Conservation (phyloP, 1,140 invertebrate species). For the Drosophila ananassae region DNA sequence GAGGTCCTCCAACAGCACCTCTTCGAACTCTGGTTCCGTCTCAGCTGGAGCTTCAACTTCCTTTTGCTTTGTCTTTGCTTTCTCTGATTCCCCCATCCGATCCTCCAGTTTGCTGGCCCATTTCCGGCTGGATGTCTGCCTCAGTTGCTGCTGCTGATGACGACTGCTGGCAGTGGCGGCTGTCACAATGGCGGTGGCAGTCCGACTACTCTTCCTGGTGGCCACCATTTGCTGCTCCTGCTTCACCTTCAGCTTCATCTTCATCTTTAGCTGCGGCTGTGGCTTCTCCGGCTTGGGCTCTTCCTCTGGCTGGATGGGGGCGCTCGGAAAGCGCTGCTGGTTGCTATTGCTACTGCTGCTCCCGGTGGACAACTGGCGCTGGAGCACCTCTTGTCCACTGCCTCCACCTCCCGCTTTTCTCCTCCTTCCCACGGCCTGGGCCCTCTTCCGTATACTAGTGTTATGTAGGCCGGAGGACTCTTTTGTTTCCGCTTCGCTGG, state of each 20-base stretch:
- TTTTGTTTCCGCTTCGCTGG: constrained; percentile 59
- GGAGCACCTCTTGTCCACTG: constrained; percentile 6
- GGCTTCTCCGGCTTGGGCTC: constrained; percentile 46
- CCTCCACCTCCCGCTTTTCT: constrained; percentile 37
- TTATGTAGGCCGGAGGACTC: constrained; percentile 11
- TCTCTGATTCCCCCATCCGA: constrained; percentile 76
- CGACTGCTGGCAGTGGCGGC: constrained; percentile 77
- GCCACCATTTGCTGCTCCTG: constrained; percentile 33
- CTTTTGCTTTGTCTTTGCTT: constrained; percentile 77
- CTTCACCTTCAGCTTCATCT: constrained; percentile 21
- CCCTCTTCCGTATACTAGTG: constrained; percentile 40
- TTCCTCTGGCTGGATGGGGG: constrained; percentile 83
- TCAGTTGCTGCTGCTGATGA: constrained; percentile 59
- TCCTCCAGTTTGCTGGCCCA: constrained; percentile 71
- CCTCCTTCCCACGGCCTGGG: constrained; percentile 53
- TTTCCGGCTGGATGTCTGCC: constrained; percentile 37
- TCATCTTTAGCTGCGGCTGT: constrained; percentile 18
- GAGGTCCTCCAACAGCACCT: constrained; percentile 16
- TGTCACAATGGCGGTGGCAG: constrained; percentile 74
- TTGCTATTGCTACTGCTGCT: constrained; percentile 59
- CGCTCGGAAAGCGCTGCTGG: constrained; percentile 78
- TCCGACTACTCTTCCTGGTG: constrained; percentile 77
- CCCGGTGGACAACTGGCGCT: constrained; percentile 58
- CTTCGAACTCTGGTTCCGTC: constrained; percentile 18
- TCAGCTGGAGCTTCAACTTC: constrained; percentile 2